phyloP scores from a whole-genome alignment of 2,797 vertebrate species.

The Taeniopygia guttata region DNA sequence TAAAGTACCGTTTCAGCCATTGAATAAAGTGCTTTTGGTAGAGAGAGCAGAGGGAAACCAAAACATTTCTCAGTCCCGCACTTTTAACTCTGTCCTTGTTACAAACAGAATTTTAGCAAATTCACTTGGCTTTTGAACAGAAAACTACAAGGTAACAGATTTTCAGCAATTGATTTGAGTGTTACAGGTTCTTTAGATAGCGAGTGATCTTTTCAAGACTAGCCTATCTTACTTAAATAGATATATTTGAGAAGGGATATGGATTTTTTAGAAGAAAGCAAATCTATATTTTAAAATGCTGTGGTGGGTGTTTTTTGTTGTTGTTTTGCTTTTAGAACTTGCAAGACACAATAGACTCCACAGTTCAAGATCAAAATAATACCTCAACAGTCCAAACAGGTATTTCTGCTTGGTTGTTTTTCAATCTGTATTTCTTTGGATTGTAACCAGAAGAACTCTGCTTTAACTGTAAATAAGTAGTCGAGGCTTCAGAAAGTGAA shows the following conservation, averaged over 20 bases:
- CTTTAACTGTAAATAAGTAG: not conserved
- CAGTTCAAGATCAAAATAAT: slow-evolving; percentile 58
- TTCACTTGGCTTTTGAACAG: not conserved
- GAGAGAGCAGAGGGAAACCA: not conserved
- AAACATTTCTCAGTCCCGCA: no score
- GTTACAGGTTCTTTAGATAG: not conserved
- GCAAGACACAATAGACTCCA: not conserved
- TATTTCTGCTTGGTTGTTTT: not conserved
- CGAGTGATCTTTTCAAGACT: not conserved
- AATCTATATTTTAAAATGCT: not conserved
- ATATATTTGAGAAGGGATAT: not conserved
- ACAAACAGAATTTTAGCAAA: not conserved
- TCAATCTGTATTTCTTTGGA: not conserved
- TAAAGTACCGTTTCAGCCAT: not conserved
- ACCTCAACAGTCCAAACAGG: not conserved
- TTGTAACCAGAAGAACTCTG: not conserved
- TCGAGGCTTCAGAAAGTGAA: not conserved
- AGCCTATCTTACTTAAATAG: not conserved
- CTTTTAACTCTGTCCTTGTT: not conserved
- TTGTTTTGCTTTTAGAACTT: slow-evolving; percentile 48
- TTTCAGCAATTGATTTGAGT: not conserved
- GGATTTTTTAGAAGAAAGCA: not conserved
- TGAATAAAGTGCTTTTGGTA: not conserved
- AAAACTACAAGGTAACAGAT: not conserved
- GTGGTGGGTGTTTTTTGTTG: not conserved